Base-by-base conservation (phyloP, 2,797 vertebrate genomes). In the Phalloptychus januarius region DNA sequence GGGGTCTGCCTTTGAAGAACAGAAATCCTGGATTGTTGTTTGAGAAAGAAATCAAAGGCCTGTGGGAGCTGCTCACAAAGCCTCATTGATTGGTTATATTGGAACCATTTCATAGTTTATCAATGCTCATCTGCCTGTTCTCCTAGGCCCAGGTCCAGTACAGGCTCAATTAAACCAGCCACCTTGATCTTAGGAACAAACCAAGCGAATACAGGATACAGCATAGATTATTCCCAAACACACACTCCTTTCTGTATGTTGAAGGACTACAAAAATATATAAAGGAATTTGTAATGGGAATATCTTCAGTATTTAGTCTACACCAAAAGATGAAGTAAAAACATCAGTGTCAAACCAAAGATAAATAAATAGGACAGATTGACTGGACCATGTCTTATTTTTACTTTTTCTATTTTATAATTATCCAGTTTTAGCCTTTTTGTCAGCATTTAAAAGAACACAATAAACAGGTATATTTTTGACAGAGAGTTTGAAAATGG, bases 51-150 rank as follows among this genome's bases (percentile, higher is more conserved):
- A 95, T 95, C 93, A 92, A 92, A 93, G 85, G 54, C 93, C 85
- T 87, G 18, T 48, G 91, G 88, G 95, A 93, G 73, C 83, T 71
- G 89, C 87, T 92, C 90, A 92, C 92, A 95, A 95, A 95, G 93
- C 94, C 77, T 63, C 86, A 94, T 94, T 75, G 94, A 95, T 89
- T 71, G 79, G 83, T 88, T 79, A 90, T 94, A 94, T 95, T 94
- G 92, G 91, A 95, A 95, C 90, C 87, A 93, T 94, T 94, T 95
- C 93, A 95, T 95, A 92, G 93, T 92, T 95, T 93, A 95, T 96
- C 92, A 79, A 95, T 96, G 90, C 83, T 93, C 88, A 85, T 93
- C 91, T 87, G 87, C 88, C 82, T 87, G 90, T 89, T 91, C 88
- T 86, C 91, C 86, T 88, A 89, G 90, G 89, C 85, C 86, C 75